These are phyloP conservation scores for Limnephilus auricula DNA, from an alignment of 2,888 invertebrate genomes.

Conservation along the genomic window DNA sequence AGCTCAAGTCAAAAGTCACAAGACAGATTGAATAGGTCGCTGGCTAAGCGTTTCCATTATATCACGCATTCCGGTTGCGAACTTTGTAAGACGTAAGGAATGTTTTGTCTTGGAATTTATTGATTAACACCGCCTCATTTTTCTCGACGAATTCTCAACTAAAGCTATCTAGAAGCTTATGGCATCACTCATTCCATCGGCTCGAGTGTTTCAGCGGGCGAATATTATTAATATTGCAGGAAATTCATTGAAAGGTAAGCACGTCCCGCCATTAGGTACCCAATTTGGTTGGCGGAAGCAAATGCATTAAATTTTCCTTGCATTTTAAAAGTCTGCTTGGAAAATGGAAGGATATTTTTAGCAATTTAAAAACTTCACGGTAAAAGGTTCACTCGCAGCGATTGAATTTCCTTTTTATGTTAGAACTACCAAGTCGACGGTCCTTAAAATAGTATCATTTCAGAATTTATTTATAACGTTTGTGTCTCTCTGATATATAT, in stretches of 20 bases:
- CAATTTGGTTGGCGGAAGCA: neutral
- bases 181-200: slow-evolving; percentile 4
- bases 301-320: neutral
- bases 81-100: neutral
- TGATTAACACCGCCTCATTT: neutral
- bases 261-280: neutral
- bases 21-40: neutral
- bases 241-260: neutral
- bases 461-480: too few relatives aligned
- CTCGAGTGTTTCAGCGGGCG: neutral
- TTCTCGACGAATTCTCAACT: neutral
- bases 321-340: neutral
- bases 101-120: neutral
- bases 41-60: neutral
- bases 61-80: neutral
- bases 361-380: neutral
- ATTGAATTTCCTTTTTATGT: neutral
- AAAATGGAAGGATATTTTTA: neutral
- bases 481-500: too few relatives aligned
- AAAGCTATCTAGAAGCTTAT: neutral
- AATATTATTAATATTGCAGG: neutral
- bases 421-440: neutral
- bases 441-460: neutral
- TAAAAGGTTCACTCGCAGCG: neutral
- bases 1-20: neutral